Evolutionary conservation across 2,797 vertebrate genomes (phyloP), one percentile per base, ranked within the genome.

Genomic region (Lemur catta): DNA sequence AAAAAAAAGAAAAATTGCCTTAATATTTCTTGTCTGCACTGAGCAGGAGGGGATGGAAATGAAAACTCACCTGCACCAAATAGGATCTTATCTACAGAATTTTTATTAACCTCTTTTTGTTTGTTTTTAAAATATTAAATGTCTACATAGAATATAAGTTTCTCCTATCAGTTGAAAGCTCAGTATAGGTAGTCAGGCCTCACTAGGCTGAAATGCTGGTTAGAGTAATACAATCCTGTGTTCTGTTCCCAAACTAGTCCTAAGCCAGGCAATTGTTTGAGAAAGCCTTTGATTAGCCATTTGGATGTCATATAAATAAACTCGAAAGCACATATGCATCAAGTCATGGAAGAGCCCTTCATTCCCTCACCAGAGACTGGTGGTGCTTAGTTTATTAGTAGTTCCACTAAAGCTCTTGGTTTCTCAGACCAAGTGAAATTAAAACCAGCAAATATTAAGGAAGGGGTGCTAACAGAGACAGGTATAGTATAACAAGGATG

Each of bases 51-150:
- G 41, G n/a, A n/a, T 92, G 9, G 76, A 90, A 93, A 82, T 75
- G 52, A 94, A 85, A 85, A 86, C n/a, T 92, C 38, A 92, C 65
- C 38, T 22, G 1, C 75, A 75, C 59, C 15, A 75, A 79, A 61
- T 74, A 41, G 35, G n/a, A 10, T 76, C 38, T 80, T 61, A 84
- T 52, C 48, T 78, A 33, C 48, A 81, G 43, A 92, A 2, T 67
- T 82, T 96, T 82, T 82, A 81, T 43, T 61, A 93, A 43, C 28
- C 15, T 46, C 1, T 43, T 85, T 88, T 80, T 93, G 20, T 89
- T 95, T 28, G 17, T 38, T 89, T 94, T 94, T 92, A 71, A 18
- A 92, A 61, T 89, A 48, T 81, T 84, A 87, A 63, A 33, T 93
- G 38, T 75, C 50, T 84, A 11, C 59, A 38, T 14, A 72, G 79